Percentiles rank a stretch among this genome's conserved stretches.
Evolutionary conservation across 2,797 vertebrate genomes (phyloP).

Genomic region (Galago senegalensis): DNA sequence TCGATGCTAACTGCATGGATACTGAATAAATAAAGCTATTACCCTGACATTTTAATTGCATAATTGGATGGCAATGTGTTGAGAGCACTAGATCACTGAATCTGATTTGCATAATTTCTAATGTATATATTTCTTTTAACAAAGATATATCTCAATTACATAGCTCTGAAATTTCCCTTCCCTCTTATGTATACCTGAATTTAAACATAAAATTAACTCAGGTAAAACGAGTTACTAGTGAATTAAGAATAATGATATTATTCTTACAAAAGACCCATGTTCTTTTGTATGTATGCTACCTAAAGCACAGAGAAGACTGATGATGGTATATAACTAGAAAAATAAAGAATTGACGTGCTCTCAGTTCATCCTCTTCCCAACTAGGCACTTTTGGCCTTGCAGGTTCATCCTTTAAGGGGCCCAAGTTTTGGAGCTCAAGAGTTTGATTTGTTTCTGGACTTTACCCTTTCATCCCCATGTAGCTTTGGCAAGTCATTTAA

Average conservation of each 20-base stretch:
- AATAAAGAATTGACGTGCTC: not conserved
- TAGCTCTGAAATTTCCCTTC: not conserved
- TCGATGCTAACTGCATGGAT: not conserved
- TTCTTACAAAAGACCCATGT: not conserved
- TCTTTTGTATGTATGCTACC: not conserved
- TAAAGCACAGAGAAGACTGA: not conserved
- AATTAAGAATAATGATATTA: not conserved
- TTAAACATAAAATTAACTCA: conserved; percentile 40
- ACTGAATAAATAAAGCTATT: not conserved
- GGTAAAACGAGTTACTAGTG: not conserved
- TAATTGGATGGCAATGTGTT: not conserved
- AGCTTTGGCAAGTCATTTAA: not conserved
- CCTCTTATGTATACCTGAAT: not conserved
- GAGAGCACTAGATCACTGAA: not conserved
- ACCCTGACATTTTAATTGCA: conserved; percentile 32
- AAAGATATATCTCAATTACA: not conserved
- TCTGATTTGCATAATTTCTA: not conserved
- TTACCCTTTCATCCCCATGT: not conserved
- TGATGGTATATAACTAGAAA: not conserved
- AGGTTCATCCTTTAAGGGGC: not conserved
- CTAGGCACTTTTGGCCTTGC: not conserved
- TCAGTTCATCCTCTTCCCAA: not conserved
- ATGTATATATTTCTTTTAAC: not conserved
- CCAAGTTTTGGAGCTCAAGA: not conserved
- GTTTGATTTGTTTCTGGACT: conserved; percentile 4